phyloP scores from a whole-genome alignment of 2,888 invertebrate species.

The Papilio demoleus region DNA sequence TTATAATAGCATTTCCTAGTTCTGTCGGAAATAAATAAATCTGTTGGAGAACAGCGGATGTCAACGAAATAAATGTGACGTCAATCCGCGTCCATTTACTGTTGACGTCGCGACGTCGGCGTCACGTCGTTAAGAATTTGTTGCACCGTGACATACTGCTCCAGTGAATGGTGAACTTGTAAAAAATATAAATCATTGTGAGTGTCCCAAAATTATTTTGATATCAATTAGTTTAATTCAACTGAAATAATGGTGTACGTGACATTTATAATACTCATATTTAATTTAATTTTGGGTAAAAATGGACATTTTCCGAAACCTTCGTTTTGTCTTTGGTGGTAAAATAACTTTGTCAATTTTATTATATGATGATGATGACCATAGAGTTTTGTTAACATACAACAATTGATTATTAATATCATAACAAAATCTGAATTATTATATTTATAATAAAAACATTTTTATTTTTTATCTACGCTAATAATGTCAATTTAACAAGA shows the following conservation, averaged over 20 bases:
- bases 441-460: no score
- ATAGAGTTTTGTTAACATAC: no score
- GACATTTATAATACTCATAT: no score
- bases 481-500: constrained; percentile 15
- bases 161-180: constrained; percentile 12
- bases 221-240: neutral
- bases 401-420: no score
- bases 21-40: constrained; percentile 77
- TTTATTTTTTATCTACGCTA: neutral
- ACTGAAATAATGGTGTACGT: no score
- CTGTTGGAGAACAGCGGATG: constrained; percentile 71
- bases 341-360: no score
- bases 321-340: no score
- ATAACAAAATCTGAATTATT: no score
- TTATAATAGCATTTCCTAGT: constrained; percentile 71
- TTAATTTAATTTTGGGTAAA: no score
- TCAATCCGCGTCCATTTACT: constrained; percentile 77
- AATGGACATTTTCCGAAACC: no score
- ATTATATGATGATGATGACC: no score
- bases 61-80: constrained; percentile 77
- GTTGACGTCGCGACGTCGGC: constrained; percentile 54
- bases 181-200: neutral
- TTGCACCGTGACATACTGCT: constrained; percentile 53
- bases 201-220: neutral
- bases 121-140: constrained; percentile 60